Base-by-base conservation (phyloP, 2,888 invertebrate genomes). In the Xylota segnis region DNA sequence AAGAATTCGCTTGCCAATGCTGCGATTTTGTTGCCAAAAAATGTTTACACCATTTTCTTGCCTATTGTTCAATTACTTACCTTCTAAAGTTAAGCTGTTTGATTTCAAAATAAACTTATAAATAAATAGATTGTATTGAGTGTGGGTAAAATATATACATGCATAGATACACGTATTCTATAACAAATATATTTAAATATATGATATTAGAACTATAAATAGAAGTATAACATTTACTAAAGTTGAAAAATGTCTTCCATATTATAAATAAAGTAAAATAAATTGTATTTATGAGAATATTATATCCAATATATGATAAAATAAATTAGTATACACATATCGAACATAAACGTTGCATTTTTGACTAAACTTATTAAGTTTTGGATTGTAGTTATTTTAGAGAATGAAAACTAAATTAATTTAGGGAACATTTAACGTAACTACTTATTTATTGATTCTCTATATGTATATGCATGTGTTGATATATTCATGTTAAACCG, bases 231-330 rank as follows among this genome's bases (percentile, higher is more conserved):
- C 54, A 87, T 78, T 83, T 87, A 83, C 77, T 82, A 83, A 87
- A 78, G 82, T 87, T 87, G 78, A 87, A 83, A 82, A 83, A 87
- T 87, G 87, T 87, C 87, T 87, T 87, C 87, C 87, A 87, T 87
- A 86, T 82, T 86, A 86, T 86, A 72, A 86, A 82, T 76, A 82
- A 82, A 77, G 65, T 72, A 77, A 83, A 86, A 59, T 56, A 68
- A 84, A 70, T 61, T 75, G 58, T 79, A 79, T 82, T 82, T 82
- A 82, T 82, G 63, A 75, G 32, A 50, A 82, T 75, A 83, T 83
- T 83, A 70, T 79, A 84, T 74, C 59, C 74, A 70, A 37, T 52
- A 56, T 84, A 23, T 23, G 23, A 23, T 23, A 70, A 45, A 65
- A 65, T 70, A 81, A 43, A 68, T 52, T 59, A 75, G 79, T 84